These are phyloP conservation scores for Spodoptera frugiperda DNA, from an alignment of 1,140 invertebrate species.

Conservation along the genomic window DNA sequence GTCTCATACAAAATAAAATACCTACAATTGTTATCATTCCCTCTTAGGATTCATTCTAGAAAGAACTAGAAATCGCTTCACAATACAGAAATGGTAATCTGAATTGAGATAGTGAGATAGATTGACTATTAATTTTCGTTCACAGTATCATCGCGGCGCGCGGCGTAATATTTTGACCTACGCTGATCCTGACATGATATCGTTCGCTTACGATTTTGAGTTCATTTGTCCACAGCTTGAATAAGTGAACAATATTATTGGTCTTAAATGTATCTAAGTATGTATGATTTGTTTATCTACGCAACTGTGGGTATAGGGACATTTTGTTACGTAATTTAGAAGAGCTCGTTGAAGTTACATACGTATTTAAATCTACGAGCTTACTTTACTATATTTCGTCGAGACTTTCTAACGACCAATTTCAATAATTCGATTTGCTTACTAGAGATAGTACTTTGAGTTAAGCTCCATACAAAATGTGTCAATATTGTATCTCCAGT, in stretches of 20 bases:
- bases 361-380: background rate
- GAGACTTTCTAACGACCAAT: too few species aligned
- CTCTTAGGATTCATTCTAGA: too few species aligned
- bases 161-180: constrained; percentile 15
- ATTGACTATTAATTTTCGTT: background rate
- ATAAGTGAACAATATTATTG: constrained; percentile 8
- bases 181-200: constrained; percentile 12
- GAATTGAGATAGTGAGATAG: background rate
- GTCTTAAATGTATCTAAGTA: background rate
- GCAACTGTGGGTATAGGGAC: background rate
- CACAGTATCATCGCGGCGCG: background rate
- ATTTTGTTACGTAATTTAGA: background rate
- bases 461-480: too few species aligned
- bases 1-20: too few species aligned
- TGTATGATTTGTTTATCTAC: background rate
- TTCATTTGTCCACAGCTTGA: background rate
- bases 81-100: too few species aligned
- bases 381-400: too few species aligned
- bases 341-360: too few species aligned
- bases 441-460: too few species aligned
- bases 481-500: too few species aligned
- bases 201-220: background rate
- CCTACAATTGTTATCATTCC: too few species aligned
- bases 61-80: too few species aligned
- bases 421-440: too few species aligned